phyloP scores from a whole-genome alignment of 1,140 invertebrate species.

The Zophobas morio region DNA sequence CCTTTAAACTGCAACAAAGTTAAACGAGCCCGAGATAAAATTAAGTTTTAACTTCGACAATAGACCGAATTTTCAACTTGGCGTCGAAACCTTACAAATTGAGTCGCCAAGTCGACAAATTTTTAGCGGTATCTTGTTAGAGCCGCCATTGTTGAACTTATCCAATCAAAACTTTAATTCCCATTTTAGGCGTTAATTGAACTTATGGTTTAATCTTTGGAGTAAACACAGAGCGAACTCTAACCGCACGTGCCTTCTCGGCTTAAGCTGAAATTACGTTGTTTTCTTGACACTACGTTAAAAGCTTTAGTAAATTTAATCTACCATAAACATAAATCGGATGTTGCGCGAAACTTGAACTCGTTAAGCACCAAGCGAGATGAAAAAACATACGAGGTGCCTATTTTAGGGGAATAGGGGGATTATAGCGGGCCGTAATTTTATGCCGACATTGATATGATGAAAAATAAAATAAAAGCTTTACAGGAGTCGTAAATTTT shows the following conservation, averaged over 20 bases:
- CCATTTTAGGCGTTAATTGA: constrained; percentile 14
- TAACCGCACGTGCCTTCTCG: constrained; percentile 29
- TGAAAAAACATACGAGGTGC: too few species aligned
- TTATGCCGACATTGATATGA: too few species aligned
- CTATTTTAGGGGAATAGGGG: too few species aligned
- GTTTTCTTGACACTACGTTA: constrained; percentile 31
- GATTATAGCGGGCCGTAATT: too few species aligned
- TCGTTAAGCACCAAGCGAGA: too few species aligned
- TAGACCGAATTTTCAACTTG: constrained; percentile 6
- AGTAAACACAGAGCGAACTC: constrained; percentile 12
- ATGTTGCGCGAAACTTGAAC: not conserved
- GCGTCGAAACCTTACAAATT: constrained; percentile 20
- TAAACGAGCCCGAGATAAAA: constrained; percentile 22
- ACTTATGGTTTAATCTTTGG: constrained; percentile 22
- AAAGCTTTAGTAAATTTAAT: constrained; percentile 32
- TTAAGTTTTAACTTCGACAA: constrained; percentile 34
- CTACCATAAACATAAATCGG: constrained; percentile 1
- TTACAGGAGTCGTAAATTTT: too few species aligned
- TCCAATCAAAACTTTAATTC: constrained; percentile 38
- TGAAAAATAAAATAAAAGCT: too few species aligned
- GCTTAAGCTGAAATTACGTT: constrained; percentile 24
- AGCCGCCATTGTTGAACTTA: constrained; percentile 34
- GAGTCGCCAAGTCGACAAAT: not conserved
- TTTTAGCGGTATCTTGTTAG: constrained; percentile 15
- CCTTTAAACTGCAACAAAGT: constrained; percentile 27